phyloP scores from a whole-genome alignment of 2,888 invertebrate species.

The Melanchra persicariae region DNA sequence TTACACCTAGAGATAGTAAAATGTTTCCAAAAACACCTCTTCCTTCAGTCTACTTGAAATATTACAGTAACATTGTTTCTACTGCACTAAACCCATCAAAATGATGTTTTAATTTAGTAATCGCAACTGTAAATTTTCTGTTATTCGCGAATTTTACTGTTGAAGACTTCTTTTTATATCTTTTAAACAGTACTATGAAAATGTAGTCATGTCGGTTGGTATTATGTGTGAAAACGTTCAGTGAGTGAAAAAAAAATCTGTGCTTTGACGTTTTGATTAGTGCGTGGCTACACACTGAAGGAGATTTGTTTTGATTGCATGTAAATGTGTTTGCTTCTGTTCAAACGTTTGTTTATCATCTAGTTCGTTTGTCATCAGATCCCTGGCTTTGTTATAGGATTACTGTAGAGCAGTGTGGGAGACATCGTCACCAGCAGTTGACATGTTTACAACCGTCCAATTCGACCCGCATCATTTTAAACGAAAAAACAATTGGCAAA shows the following conservation, averaged over 20 bases:
- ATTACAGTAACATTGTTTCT: constrained; percentile 21
- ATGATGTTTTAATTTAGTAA: constrained; percentile 47
- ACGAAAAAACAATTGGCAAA: constrained; percentile 78
- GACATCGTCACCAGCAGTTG: constrained; percentile 50
- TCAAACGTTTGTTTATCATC: constrained; percentile 33
- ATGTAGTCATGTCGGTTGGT: constrained; percentile 21
- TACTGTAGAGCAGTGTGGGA: constrained; percentile 40
- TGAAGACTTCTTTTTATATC: constrained; percentile 19
- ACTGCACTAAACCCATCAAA: constrained; percentile 20
- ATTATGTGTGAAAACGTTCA: constrained; percentile 19
- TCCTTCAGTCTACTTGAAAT: constrained; percentile 12
- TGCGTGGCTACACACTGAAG: constrained; percentile 3
- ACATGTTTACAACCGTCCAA: constrained; percentile 73
- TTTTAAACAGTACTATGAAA: constrained; percentile 24
- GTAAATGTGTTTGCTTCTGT: constrained; percentile 28
- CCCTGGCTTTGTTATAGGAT: constrained; percentile 23
- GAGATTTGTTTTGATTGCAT: constrained; percentile 43
- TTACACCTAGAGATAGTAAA: constrained; percentile 6
- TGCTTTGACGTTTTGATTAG: constrained; percentile 34
- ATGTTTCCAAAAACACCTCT: not conserved
- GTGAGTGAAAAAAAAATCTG: constrained; percentile 6
- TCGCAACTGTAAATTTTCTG: constrained; percentile 26
- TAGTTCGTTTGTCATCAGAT: constrained; percentile 31
- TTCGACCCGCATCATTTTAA: constrained; percentile 64
- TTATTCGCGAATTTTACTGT: constrained; percentile 15